Evolutionary conservation across 2,888 invertebrate species (phyloP).

Genomic region (Parochlus steinenii): DNA sequence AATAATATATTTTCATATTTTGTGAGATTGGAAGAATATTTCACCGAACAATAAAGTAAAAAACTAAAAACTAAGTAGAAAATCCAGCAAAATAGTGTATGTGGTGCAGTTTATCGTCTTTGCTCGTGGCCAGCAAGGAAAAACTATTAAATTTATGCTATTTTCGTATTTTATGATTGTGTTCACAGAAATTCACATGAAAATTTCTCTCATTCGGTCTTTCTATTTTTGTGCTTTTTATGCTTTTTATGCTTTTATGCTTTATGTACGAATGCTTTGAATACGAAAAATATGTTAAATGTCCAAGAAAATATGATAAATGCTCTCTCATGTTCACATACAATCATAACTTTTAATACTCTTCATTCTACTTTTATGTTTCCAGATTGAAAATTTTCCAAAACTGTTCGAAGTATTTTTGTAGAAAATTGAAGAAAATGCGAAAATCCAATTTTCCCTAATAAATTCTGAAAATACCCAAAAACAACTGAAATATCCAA

Average conservation of each 20-base stretch:
- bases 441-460: no score
- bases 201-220: no score
- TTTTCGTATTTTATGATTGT: no score
- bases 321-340: background rate
- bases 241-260: constrained; percentile 1
- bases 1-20: no score
- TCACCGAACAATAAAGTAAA: background rate
- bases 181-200: no score
- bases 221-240: no score
- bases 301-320: constrained; percentile 1
- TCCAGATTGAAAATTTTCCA: no score
- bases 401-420: no score
- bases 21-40: constrained; percentile 9
- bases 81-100: background rate
- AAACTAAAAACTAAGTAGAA: background rate
- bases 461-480: no score
- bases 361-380: background rate
- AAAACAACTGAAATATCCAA: no score
- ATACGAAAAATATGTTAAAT: constrained; percentile 4
- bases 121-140: background rate
- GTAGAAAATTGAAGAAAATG: no score
- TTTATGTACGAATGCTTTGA: background rate
- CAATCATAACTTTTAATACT: background rate
- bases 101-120: background rate
- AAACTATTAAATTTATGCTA: background rate